phyloP scores from a whole-genome alignment of 64 coral and sea anemone genomes.

The Cladopsammia gracilis region DNA sequence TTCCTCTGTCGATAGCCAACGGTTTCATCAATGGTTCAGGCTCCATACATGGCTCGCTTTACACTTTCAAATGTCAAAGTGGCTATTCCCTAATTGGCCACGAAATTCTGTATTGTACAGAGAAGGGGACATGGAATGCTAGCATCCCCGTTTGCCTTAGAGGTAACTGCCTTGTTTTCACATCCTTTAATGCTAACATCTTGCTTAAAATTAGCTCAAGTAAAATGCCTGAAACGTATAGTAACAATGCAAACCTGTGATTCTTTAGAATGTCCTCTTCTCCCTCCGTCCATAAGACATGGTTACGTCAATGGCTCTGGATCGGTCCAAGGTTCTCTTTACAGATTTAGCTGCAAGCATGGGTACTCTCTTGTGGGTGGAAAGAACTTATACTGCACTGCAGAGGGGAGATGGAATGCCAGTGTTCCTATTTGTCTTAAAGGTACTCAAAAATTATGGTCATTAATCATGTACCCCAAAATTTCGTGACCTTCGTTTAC shows the following conservation, averaged over 20 bases:
- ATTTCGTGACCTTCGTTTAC: too few relatives aligned
- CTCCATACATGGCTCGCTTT: background rate
- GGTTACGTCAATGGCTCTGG: conserved; percentile 3
- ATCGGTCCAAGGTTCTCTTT: conserved; percentile 12
- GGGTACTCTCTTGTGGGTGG: conserved; percentile 16
- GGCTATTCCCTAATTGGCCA: conserved; percentile 7
- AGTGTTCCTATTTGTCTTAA: background rate
- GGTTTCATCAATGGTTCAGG: background rate
- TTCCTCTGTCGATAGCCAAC: background rate
- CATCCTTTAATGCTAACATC: too few relatives aligned
- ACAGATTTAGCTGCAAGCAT: background rate
- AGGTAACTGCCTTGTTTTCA: background rate
- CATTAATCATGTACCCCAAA: too few relatives aligned
- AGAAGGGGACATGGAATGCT: background rate
- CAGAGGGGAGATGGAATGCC: conserved; percentile 2
- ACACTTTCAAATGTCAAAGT: conserved; percentile 7
- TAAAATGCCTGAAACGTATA: background rate
- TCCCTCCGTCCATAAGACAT: background rate
- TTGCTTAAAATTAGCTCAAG: too few relatives aligned
- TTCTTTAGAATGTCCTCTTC: background rate
- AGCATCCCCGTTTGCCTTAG: conserved; percentile 11
- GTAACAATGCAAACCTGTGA: background rate
- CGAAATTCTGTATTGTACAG: background rate
- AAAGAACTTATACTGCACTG: background rate
- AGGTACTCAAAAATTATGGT: background rate